Evolutionary conservation across 2,888 invertebrate genomes (phyloP), one percentile per base, ranked within the genome.

Genomic region (Lasioglossum morio): DNA sequence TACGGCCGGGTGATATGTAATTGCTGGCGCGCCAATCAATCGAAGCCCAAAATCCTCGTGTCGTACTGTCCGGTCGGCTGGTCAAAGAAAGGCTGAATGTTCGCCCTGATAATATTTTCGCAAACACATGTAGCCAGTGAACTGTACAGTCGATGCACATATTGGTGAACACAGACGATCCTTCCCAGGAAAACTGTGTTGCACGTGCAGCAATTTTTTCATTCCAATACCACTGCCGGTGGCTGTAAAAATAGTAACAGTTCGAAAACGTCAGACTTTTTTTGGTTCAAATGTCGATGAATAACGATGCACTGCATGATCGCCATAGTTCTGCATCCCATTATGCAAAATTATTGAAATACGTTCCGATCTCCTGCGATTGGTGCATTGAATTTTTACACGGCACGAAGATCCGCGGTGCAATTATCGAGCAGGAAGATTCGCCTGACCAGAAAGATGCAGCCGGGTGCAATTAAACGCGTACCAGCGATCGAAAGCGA

Each of bases 261-360:
- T 12, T 60, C 27, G 60, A 27, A 60, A 60, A 27, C 4, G 14
- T 27, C 12, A 4, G 14, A n/a, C 60, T 14, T 27, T 60, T 43
- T 27, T 4, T 27, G 5, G 60, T 27, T 14, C 60, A 27, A 60
- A 27, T 16, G 27, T 60, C 27, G 14, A 53, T 23, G 8, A 53
- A n/a, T n/a, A 53, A n/a, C 23, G 53, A 53, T 23, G 60, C 7
- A 12, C 4, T 1, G 12, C 27, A 14, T 14, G 12, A 14, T n/a
- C 14, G n/a, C n/a, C 27, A 60, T 27, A 27, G 2, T 27, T 27
- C 14, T 14, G 27, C 60, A 60, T 14, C 27, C 27, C 27, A 60
- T 60, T 60, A 60, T 60, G 60, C 60, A 27, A 60, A 60, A 27
- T 60, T 60, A 60, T 60, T 60, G 14, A 60, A 27, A 53, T n/a